Base-by-base conservation (phyloP, 1,140 invertebrate species). In the Zaprionus ornatus region DNA sequence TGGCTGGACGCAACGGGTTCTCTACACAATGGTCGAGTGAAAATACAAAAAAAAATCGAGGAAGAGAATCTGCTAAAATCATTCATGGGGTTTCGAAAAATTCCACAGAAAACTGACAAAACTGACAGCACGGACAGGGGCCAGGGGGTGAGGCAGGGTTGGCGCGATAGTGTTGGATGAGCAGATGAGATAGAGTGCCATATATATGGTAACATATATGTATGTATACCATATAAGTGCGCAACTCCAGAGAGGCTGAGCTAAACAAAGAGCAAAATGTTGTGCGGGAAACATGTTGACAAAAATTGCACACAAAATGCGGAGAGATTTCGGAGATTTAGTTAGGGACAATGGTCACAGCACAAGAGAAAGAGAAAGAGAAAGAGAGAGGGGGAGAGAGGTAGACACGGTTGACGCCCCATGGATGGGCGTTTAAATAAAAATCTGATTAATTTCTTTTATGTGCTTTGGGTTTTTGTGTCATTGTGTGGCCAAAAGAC, bases 361-460 rank as follows among this genome's bases (percentile, higher is more conserved):
- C 42, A 9, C 19, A n/a, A 35, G 54, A 50, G 12, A 54, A 3
- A 17, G 45, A 3, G 6, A 21, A 13, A 55, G 17, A 42, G n/a
- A 48, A 52, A 61, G 15, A 15, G 13, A n/a, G 37, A n/a, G 15
- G 40, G 40, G n/a, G n/a, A 45, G 21, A 60, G 13, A 42, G 13
- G 29, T 57, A 62, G 17, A 35, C 19, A n/a, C 62, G 57, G 54
- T 64, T 52, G 70, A 74, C 66, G 74, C 63, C 75, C 70, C 42
- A 65, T 73, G 60, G 50, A 70, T 76, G 82, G 79, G 84, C 85
- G 84, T 88, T 88, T 88, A 90, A 88, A 88, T 90, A 88, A 90
- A 87, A 88, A 88, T 88, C 84, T 88, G 84, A 88, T 88, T 88
- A 88, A 88, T 88, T 88, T 88, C 80, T 80, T 88, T 88, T 90